A percentile compares a stretch with the other conserved stretches of the same genome.
These are phyloP conservation scores for Seira musarum DNA, from an alignment of 2,888 invertebrate genomes.

Conservation along the genomic window DNA sequence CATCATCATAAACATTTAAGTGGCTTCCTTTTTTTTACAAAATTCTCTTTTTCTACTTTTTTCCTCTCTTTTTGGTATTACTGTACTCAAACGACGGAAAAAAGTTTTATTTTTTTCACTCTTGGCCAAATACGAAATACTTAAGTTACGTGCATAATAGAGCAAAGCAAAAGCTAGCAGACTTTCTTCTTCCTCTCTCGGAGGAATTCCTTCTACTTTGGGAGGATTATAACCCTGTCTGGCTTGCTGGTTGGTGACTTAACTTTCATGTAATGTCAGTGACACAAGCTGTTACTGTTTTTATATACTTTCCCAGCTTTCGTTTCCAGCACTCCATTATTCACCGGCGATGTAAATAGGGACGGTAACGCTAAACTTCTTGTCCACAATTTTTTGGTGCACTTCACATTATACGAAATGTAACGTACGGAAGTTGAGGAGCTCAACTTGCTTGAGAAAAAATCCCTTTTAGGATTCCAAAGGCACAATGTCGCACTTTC, in stretches of 20 bases:
- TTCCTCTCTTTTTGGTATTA: too few relatives aligned
- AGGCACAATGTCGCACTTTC: not conserved
- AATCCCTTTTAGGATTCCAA: too few relatives aligned
- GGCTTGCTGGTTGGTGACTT: conserved; percentile 17
- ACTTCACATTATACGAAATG: not conserved
- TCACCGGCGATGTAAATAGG: not conserved
- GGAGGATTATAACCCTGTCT: not conserved
- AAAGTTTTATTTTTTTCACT: too few relatives aligned
- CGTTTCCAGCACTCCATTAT: not conserved
- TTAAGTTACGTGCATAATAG: too few relatives aligned
- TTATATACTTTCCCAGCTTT: not conserved
- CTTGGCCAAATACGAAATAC: not conserved
- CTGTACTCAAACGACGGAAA: too few relatives aligned
- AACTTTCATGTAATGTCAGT: conserved; percentile 29
- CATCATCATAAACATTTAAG: not conserved
- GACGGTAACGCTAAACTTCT: too few relatives aligned
- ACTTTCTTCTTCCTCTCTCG: not conserved
- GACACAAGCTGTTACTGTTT: conserved; percentile 16
- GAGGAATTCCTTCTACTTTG: not conserved
- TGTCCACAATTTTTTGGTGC: not conserved
- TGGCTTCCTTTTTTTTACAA: not conserved
- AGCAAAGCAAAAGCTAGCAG: conserved; percentile 11
- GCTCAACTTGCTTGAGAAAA: too few relatives aligned
- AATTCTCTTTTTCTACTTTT: not conserved
- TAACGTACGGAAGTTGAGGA: too few relatives aligned